Percentiles rank a stretch among this genome's conserved stretches.
Conservation (phyloP, 1,140 invertebrate species). For the Drosophila ficusphila region DNA sequence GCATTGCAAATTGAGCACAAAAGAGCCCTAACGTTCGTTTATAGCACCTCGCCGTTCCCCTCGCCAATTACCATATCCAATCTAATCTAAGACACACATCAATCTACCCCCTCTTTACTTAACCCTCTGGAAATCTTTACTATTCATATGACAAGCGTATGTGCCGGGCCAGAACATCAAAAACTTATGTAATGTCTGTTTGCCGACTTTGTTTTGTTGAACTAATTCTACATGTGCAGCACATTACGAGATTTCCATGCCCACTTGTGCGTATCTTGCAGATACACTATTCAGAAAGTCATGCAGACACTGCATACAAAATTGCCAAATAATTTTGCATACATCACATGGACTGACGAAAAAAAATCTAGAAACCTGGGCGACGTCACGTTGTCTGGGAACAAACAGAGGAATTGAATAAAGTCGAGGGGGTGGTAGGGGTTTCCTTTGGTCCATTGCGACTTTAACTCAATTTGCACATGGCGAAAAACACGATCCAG, state of each 20-base stretch:
- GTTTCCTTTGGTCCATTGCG: conserved; percentile 50
- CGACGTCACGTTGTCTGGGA: conserved; percentile 47
- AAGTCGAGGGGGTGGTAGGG: not conserved
- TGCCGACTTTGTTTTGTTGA: conserved; percentile 8
- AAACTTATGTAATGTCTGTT: conserved; percentile 28
- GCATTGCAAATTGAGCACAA: conserved; percentile 25
- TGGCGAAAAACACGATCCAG: conserved; percentile 42
- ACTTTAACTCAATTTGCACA: conserved; percentile 56
- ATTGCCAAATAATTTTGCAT: conserved; percentile 53
- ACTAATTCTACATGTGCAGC: conserved; percentile 19
- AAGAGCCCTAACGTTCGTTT: conserved; percentile 15
- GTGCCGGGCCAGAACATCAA: conserved; percentile 4
- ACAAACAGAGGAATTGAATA: not conserved
- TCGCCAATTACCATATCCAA: conserved; percentile 40
- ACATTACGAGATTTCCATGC: conserved; percentile 15
- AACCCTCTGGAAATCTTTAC: conserved; percentile 18
- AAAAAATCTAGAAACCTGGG: conserved; percentile 1
- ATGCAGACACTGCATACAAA: conserved; percentile 40
- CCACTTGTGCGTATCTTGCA: conserved; percentile 47
- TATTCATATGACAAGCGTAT: conserved; percentile 1
- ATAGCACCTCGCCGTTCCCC: not conserved
- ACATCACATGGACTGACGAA: conserved; percentile 23
- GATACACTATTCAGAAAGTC: conserved; percentile 28
- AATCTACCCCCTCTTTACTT: conserved; percentile 17
- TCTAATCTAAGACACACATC: conserved; percentile 45